Evolutionary conservation across 2,797 vertebrate species (phyloP), one percentile per base, ranked within the genome.

Genomic region (Sebastes aleutianus): DNA sequence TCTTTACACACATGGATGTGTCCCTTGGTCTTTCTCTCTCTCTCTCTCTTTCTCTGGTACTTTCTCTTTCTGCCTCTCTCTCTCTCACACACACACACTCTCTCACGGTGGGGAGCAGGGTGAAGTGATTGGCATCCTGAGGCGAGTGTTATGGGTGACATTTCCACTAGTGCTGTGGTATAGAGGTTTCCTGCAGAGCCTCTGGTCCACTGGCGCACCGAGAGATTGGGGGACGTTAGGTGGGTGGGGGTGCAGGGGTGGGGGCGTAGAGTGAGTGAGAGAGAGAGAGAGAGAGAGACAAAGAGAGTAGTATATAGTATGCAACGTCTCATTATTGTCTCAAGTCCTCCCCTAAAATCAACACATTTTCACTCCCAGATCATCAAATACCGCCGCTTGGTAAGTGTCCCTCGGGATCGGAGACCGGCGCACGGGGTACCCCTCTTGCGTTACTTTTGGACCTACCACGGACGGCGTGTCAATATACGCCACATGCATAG

Each of bases 111-210:
- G 82, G 81, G 77, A 68, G 78, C 73, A 76, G 64, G 73, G 82
- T 76, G 82, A 86, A 88, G 83, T 89, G 91, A 91, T 92, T 91
- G 92, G 84, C 87, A 70, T 88, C 89, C 92, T 82, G 88, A 87
- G 79, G 82, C 58, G 87, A 89, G 87, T 89, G 90, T 93, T 92
- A 87, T 91, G 85, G 90, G 86, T 93, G 93, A 94, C 90, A 92
- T 92, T 92, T 94, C 80, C 92, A 84, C 80, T 76, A 47, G 83
- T 85, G 81, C 78, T 68, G 86, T 47, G 83, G 78, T 79, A 77
- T 77, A 80, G 86, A 88, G 82, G 76, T 77, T 73, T 84, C 92
- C 85, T 74, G 85, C 85, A 7, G 88, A 78, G 82, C 64, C 80
- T 69, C 81, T 74, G 75, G 82, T 85, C 85, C 74, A 32, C 63